phyloP scores from a whole-genome alignment of 2,113 vertebrate genomes.

The Neotragus pygmaeus region DNA sequence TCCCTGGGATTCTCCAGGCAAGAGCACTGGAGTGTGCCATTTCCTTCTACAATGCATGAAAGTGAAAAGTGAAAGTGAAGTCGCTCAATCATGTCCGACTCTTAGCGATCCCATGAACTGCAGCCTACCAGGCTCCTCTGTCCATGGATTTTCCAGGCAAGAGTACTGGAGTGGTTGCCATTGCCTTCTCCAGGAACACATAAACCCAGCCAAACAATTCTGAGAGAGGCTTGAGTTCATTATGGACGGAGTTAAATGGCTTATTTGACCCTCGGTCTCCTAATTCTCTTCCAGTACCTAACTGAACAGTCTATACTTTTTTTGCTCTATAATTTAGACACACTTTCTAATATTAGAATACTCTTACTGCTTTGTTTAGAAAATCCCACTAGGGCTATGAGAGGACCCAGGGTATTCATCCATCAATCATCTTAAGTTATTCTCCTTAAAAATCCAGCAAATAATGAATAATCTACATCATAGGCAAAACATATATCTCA shows the following conservation, averaged over 20 bases:
- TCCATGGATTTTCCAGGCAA: too few relatives aligned
- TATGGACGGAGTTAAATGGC: neutral
- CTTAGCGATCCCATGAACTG: too few relatives aligned
- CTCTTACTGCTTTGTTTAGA: neutral
- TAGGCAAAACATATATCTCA: conserved; percentile 50
- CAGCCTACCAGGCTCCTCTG: too few relatives aligned
- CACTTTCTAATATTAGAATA: neutral
- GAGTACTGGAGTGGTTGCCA: too few relatives aligned
- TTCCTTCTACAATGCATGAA: too few relatives aligned
- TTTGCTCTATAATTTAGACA: conserved; percentile 14
- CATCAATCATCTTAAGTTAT: conserved; percentile 52
- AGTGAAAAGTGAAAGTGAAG: too few relatives aligned
- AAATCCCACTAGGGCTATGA: neutral
- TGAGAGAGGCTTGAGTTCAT: neutral
- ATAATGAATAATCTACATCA: conserved; percentile 44
- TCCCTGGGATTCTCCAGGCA: too few relatives aligned
- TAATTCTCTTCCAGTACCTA: neutral
- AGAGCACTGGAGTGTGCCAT: too few relatives aligned
- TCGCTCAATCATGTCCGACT: too few relatives aligned
- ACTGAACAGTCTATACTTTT: neutral
- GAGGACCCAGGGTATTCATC: conserved; percentile 1
- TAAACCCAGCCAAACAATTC: neutral
- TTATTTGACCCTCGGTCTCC: neutral
- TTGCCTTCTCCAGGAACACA: neutral
- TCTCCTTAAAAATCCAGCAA: conserved; percentile 65